Evolutionary conservation across 2,888 invertebrate species (phyloP).

Genomic region (Nephrotoma flavescens): DNA sequence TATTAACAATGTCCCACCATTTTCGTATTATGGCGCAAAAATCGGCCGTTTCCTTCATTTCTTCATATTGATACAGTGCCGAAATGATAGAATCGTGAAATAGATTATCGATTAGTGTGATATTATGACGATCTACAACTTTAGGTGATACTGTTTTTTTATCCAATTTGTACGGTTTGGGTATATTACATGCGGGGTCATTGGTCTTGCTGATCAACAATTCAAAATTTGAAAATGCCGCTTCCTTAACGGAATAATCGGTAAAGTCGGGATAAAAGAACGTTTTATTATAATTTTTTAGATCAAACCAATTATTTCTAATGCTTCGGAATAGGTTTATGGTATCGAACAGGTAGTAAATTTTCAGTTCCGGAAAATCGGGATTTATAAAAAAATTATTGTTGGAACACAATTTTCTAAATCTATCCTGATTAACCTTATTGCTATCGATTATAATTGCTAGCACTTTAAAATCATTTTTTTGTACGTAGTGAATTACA

Average conservation of each 20-base stretch:
- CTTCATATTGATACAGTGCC: background rate
- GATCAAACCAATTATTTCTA: background rate
- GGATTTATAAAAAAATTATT: background rate
- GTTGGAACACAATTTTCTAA: background rate
- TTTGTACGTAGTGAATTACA: background rate
- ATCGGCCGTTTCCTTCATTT: background rate
- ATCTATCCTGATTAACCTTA: background rate
- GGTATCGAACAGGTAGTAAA: background rate
- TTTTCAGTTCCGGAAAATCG: background rate
- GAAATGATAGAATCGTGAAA: background rate
- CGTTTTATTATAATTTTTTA: background rate
- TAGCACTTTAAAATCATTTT: background rate
- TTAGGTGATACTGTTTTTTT: background rate
- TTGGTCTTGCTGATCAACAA: background rate
- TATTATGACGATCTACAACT: background rate
- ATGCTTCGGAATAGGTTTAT: background rate
- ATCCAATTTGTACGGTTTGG: background rate
- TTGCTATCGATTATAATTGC: background rate
- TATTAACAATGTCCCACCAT: background rate
- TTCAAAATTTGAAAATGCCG: background rate
- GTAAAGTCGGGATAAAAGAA: background rate
- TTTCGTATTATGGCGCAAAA: background rate
- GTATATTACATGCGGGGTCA: background rate
- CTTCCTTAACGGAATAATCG: background rate
- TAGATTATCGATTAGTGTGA: background rate